Evolutionary conservation across 2,113 vertebrate genomes (phyloP).

Genomic region (Ursus arctos): DNA sequence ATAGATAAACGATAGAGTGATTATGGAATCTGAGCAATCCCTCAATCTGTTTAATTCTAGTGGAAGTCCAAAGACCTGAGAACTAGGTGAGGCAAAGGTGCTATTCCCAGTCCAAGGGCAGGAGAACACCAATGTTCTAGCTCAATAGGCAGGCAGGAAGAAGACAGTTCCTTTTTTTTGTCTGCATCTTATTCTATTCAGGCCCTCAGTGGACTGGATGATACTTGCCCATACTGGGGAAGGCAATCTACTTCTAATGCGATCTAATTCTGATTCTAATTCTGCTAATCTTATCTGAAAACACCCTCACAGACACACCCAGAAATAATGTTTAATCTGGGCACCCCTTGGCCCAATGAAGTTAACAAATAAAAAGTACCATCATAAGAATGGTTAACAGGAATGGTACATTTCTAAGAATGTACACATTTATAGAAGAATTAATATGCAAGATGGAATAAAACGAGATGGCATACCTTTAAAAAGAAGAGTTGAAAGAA

Average conservation of each 20-base stretch:
- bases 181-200: background rate
- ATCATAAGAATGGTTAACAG: background rate
- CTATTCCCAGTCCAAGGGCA: background rate
- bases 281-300: background rate
- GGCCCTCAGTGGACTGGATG: background rate
- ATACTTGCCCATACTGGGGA: background rate
- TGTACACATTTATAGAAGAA: background rate
- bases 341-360: background rate
- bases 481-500: constrained; percentile 1
- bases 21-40: background rate
- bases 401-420: background rate
- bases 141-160: background rate
- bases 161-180: background rate
- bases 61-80: background rate
- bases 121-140: background rate
- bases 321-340: background rate
- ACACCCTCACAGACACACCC: too few relatives aligned
- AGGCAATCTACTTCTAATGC: background rate
- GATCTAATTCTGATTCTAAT: background rate
- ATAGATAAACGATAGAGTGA: background rate
- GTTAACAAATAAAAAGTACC: background rate
- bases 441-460: background rate
- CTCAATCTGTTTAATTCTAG: background rate
- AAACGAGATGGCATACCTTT: background rate
- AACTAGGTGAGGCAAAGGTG: background rate